Percentiles rank a stretch among this genome's conserved stretches.
phyloP scores from a whole-genome alignment of 2,113 vertebrate species.

The Electrona antarctica region DNA sequence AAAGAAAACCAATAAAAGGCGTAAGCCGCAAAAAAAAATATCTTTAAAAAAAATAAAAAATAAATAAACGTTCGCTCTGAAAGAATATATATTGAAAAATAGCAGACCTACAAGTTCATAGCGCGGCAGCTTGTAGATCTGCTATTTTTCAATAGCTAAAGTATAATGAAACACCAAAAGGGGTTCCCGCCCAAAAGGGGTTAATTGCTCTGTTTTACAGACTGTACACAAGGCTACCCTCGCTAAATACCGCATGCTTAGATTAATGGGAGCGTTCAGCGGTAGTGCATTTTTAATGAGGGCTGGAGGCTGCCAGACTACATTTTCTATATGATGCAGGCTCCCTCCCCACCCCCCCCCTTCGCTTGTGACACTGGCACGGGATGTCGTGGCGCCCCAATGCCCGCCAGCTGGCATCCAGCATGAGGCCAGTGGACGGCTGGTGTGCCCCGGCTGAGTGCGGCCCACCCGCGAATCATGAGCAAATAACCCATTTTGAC shows the following conservation, averaged over 20 bases:
- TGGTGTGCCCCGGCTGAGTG: conserved; percentile 31
- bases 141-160: no score
- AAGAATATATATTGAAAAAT: no score
- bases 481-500: conserved; percentile 21
- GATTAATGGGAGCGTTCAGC: conserved; percentile 77
- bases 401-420: conserved; percentile 65
- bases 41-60: no score
- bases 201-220: conserved; percentile 74
- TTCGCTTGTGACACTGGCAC: conserved; percentile 51
- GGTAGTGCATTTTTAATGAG: conserved; percentile 76
- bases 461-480: conserved; percentile 35
- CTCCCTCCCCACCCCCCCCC: conserved; percentile 30
- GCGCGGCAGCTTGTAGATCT: no score
- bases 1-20: no score
- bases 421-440: conserved; percentile 41
- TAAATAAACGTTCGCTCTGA: no score
- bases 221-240: conserved; percentile 74
- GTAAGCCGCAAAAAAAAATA: no score
- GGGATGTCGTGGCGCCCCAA: conserved; percentile 39
- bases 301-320: conserved; percentile 68
- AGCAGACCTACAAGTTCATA: no score
- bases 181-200: no score
- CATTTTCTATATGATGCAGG: conserved; percentile 65
- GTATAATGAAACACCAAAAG: no score
- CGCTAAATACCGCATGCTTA: conserved; percentile 70